Conservation (phyloP, 2,888 invertebrate genomes). For the Oasisia sp. region DNA sequence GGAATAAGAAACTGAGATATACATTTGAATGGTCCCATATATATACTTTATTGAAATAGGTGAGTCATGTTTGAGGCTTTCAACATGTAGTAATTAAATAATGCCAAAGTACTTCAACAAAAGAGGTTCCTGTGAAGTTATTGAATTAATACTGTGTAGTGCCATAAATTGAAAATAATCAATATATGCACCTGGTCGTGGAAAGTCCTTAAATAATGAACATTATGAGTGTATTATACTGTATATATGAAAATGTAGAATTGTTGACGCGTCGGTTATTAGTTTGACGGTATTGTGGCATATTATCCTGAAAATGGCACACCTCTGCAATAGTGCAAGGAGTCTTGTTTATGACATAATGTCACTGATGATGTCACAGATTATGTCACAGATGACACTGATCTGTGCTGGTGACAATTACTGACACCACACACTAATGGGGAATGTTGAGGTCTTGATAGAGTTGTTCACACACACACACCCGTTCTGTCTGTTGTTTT, state of each 20-base stretch:
- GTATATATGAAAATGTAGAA: too few relatives aligned
- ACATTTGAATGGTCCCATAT: not conserved
- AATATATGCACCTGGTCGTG: too few relatives aligned
- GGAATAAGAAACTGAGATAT: not conserved
- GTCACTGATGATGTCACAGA: not conserved
- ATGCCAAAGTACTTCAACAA: not conserved
- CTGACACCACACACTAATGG: not conserved
- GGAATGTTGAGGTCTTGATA: not conserved
- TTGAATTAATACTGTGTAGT: too few relatives aligned
- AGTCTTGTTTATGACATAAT: not conserved
- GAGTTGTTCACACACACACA: too few relatives aligned
- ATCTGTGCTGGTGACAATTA: not conserved
- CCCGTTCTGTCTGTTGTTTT: not conserved
- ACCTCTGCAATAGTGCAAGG: too few relatives aligned
- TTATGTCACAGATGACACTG: not conserved
- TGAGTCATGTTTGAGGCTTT: not conserved
- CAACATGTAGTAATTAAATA: not conserved
- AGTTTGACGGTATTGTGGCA: too few relatives aligned
- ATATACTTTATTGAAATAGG: not conserved
- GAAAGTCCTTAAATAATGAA: too few relatives aligned
- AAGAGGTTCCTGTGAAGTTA: not conserved
- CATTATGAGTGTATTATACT: too few relatives aligned
- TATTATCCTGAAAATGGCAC: too few relatives aligned
- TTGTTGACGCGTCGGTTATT: too few relatives aligned
- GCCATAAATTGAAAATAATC: too few relatives aligned